Evolutionary conservation across 2,113 vertebrate species (phyloP), one percentile per base, ranked within the genome.

Genomic region (Microtus montanus): DNA sequence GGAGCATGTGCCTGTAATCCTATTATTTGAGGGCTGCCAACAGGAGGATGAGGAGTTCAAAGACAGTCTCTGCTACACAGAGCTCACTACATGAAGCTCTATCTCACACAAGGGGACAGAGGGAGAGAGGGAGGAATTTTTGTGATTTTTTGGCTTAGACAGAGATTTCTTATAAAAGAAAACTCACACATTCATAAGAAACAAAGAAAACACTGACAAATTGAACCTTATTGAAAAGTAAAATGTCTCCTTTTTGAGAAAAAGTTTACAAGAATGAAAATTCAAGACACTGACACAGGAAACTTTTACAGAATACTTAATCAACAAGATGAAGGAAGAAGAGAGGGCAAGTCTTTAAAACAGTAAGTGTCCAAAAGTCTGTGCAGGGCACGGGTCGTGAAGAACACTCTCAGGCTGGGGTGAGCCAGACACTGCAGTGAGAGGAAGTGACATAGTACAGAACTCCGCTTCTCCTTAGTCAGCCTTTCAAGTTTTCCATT

Each of bases 111-210:
- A 90, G 35, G 88, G 95, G 87, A 92, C 30, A 77, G 17, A 28
- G 70, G 28, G 4, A 10, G 77, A 52, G 10, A 58, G 17, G 19
- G 82, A 35, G 94, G 86, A 84, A 80, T 15, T 33, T 93, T 90
- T 86, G 24, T 86, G 49, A 92, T 95, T 77, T 0, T 0, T 90
- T 38, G 61, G 20, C 15, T 92, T 87, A 83, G 17, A 61, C 63
- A 93, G 96, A 93, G 80, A 84, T 78, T 95, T 96, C 52, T 85
- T 33, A 87, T 44, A 35, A 54, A 91, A 82, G 66, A 94, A 75
- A 87, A 92, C 35, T 15, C 52, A 61, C n/a, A 84, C 44, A 64
- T 28, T 30, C 61, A 33, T 44, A 28, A 61, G 17, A 54, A 80
- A n/a, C 20, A 54, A 52, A 52, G 20, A 35, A 52, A 5, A 83